phyloP scores from a whole-genome alignment of 2,113 vertebrate species.

The Meriones unguiculatus region DNA sequence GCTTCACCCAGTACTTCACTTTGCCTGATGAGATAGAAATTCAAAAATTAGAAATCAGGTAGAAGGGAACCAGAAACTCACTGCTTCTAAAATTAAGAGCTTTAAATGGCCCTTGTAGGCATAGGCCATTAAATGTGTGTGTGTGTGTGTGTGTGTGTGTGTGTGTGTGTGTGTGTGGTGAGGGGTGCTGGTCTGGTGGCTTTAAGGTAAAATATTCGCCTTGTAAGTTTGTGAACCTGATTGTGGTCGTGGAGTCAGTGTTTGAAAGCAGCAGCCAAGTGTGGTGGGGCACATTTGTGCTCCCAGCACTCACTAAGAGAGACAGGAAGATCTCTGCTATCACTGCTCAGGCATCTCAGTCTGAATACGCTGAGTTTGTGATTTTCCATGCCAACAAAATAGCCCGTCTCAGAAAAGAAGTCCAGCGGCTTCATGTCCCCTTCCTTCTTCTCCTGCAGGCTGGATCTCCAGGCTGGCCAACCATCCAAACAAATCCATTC shows the following conservation, averaged over 20 bases:
- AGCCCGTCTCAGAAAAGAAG: background rate
- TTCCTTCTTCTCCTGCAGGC: background rate
- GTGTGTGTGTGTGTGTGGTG: background rate
- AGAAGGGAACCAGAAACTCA: background rate
- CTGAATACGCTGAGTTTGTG: too few relatives aligned
- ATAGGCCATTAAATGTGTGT: background rate
- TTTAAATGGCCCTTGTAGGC: background rate
- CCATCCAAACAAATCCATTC: background rate
- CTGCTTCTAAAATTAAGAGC: background rate
- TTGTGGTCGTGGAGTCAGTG: background rate
- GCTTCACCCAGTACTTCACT: background rate
- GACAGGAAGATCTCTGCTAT: background rate
- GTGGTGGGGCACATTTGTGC: background rate
- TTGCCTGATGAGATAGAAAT: background rate
- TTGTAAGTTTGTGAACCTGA: background rate
- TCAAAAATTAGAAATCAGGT: conserved; percentile 21
- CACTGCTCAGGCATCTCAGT: too few relatives aligned
- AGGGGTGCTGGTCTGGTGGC: background rate
- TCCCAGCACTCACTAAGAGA: background rate
- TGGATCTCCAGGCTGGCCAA: background rate
- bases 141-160: background rate
- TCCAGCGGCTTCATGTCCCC: background rate
- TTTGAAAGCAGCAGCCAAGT: background rate
- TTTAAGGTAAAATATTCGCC: background rate
- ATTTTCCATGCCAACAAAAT: background rate